Evolutionary conservation across 2,797 vertebrate genomes (phyloP).

Genomic region (Florisuga fusca): DNA sequence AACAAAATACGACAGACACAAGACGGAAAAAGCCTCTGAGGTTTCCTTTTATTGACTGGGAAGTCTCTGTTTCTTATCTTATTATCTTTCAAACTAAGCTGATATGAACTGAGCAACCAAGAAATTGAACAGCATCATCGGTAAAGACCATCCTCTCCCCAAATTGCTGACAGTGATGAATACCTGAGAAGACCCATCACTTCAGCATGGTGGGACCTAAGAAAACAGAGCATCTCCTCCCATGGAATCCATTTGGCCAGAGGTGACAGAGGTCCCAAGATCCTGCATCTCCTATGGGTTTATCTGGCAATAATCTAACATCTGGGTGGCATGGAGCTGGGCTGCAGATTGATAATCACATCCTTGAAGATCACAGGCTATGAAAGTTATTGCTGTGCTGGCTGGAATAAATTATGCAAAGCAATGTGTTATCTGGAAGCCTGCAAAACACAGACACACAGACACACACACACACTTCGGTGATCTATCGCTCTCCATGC

Average conservation of each 20-base stretch:
- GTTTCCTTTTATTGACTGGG: slow-evolving; percentile 69
- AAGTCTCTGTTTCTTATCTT: slow-evolving; percentile 41
- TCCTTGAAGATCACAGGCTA: slow-evolving; percentile 52
- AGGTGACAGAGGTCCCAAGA: not conserved
- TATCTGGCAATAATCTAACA: not conserved
- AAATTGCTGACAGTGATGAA: not conserved
- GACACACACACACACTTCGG: not conserved
- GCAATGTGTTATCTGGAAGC: slow-evolving; percentile 71
- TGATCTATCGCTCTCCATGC: slow-evolving; percentile 66
- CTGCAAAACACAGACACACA: not conserved
- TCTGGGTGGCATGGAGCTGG: not conserved
- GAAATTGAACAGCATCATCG: not conserved
- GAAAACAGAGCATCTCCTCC: not conserved
- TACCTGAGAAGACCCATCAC: not conserved
- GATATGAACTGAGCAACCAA: not conserved
- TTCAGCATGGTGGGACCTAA: not conserved
- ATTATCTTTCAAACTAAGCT: slow-evolving; percentile 57
- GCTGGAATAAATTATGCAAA: slow-evolving; percentile 75
- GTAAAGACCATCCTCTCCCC: not conserved
- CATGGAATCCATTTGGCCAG: not conserved
- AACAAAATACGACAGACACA: slow-evolving; percentile 57
- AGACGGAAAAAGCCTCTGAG: slow-evolving; percentile 61
- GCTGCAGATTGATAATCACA: slow-evolving; percentile 40
- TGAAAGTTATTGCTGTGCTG: slow-evolving; percentile 61
- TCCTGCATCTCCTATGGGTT: not conserved